phyloP scores from a whole-genome alignment of 2,113 vertebrate genomes.

The Xenus cinereus region DNA sequence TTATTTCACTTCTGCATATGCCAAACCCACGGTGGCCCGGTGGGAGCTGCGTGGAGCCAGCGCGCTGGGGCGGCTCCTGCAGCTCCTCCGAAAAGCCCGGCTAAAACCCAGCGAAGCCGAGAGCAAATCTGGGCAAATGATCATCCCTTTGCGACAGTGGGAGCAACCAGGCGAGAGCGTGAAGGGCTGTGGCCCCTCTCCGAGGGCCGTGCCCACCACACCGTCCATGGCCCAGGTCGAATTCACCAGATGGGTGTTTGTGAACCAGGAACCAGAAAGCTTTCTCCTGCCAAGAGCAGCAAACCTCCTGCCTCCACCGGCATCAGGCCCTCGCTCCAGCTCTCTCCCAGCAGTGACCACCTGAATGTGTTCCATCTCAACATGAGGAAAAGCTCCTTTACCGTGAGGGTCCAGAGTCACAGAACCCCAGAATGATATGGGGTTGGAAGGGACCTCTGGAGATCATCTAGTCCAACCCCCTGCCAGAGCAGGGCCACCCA shows the following conservation, averaged over 20 bases:
- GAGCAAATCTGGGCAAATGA: neutral
- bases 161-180: accelerated
- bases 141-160: accelerated
- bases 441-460: neutral
- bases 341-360: accelerated
- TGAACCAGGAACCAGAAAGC: too few relatives aligned
- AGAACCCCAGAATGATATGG: neutral
- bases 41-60: neutral
- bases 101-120: neutral
- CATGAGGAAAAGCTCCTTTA: too few relatives aligned
- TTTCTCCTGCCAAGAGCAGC: neutral
- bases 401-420: too few relatives aligned
- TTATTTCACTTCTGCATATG: neutral
- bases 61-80: neutral
- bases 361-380: neutral
- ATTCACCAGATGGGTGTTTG: neutral
- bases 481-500: neutral
- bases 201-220: neutral
- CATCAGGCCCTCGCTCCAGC: neutral
- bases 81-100: neutral
- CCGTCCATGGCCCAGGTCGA: accelerated
- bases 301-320: accelerated
- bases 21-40: neutral
- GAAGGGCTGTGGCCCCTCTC: neutral
- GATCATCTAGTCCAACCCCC: neutral